Evolutionary conservation across 2,888 invertebrate genomes (phyloP), one percentile per base, ranked within the genome.

Genomic region (Xestobium rufovillosum): DNA sequence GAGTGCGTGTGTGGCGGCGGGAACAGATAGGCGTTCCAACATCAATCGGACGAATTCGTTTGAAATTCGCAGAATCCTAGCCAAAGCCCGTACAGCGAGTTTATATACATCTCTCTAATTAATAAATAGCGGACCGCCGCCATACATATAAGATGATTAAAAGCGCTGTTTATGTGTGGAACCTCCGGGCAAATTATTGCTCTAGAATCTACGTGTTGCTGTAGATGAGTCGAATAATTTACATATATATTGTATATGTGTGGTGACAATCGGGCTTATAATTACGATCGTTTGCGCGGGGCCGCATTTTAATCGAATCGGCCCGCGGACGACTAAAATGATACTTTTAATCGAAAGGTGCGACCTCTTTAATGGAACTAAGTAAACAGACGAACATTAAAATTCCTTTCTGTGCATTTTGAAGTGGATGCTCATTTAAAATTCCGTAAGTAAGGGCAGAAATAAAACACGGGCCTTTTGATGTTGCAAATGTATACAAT

Each of bases 41-140:
- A 55, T 57, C 57, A 57, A 56, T 57, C 54, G 54, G 45, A 47
- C 42, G 47, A 39, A 52, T 56, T 55, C 52, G 55, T 54, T 57
- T 54, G 56, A 52, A 57, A 54, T 49, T 54, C 45, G 50, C 49
- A 54, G 52, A 46, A 52, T 53, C 50, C 53, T 52, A 53, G 49
- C 51, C 52, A 55, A 49, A 47, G 53, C 53, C 52, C 51, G 55
- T 55, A 53, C 51, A 55, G 50, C n/a, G n/a, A n/a, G n/a, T n/a
- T n/a, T 57, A 53, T 55, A 56, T 59, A 60, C 61, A 63, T 61
- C 60, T 61, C 56, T 59, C 59, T 64, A 64, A 64, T 64, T 64
- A 64, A 61, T 62, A 63, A 63, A 61, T 61, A 57, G 60, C 57
- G 52, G 55, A 51, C 56, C 55, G 51, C 49, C 51, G 48, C 50